A percentile compares a stretch with the other conserved stretches of the same genome.
These are phyloP conservation scores for Anastrepha obliqua DNA, from an alignment of 1,140 invertebrate genomes.

Conservation along the genomic window DNA sequence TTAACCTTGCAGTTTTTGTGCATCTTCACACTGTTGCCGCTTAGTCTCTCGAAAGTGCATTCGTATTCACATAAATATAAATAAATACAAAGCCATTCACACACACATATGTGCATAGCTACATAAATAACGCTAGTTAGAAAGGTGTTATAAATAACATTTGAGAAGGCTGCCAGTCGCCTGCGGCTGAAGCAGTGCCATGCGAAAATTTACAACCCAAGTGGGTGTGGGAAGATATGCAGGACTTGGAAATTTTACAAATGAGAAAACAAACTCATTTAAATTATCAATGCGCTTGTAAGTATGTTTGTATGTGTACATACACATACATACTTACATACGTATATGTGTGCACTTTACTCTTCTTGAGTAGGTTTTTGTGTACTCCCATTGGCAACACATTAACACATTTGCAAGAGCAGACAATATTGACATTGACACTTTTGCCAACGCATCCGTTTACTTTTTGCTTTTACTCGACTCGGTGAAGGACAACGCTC, in stretches of 20 bases:
- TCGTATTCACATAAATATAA: neutral
- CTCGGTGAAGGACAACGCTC: neutral
- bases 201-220: neutral
- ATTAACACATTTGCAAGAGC: slow-evolving; percentile 37
- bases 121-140: slow-evolving; percentile 6
- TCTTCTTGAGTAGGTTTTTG: neutral
- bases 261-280: slow-evolving; percentile 18
- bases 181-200: neutral
- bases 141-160: slow-evolving; percentile 2
- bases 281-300: slow-evolving; percentile 3
- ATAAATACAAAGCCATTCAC: neutral
- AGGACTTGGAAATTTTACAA: slow-evolving; percentile 13
- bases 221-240: neutral
- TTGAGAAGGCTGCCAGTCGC: slow-evolving; percentile 18
- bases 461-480: neutral
- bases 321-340: neutral
- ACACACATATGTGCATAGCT: neutral
- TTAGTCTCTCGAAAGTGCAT: neutral
- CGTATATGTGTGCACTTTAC: neutral
- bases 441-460: slow-evolving; percentile 8
- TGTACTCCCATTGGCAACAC: slow-evolving; percentile 13
- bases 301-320: neutral
- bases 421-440: slow-evolving; percentile 52
- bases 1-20: slow-evolving; percentile 15
- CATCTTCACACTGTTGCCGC: neutral